phyloP scores from a whole-genome alignment of 2,797 vertebrate genomes.

The Florisuga fusca region DNA sequence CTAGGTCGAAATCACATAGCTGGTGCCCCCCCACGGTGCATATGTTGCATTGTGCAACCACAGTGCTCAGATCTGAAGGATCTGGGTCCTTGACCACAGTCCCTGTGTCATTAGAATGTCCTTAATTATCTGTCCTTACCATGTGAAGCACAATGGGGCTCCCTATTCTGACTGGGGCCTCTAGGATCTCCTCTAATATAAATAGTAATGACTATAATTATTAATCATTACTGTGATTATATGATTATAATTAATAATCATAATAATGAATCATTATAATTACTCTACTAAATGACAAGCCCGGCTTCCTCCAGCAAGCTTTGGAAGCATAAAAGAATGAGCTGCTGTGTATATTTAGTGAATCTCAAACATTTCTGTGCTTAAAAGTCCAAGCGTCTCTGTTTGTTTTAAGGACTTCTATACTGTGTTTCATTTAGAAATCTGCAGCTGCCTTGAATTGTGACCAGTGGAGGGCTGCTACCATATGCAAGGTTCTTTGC shows the following conservation, averaged over 20 bases:
- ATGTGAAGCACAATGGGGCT: neutral
- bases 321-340: conserved; percentile 11
- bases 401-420: conserved; percentile 40
- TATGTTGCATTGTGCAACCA: accelerated
- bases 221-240: conserved; percentile 69
- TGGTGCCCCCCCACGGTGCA: accelerated
- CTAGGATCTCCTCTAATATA: conserved; percentile 41
- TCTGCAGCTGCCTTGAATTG: conserved; percentile 32
- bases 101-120: neutral
- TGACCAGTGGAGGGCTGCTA: conserved; percentile 10
- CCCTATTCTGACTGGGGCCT: conserved; percentile 25
- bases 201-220: conserved; percentile 69
- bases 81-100: neutral
- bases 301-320: conserved; percentile 29
- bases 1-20: neutral
- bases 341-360: conserved; percentile 31
- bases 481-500: conserved; percentile 2
- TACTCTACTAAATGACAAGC: conserved; percentile 49
- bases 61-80: neutral
- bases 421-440: conserved; percentile 12
- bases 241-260: conserved; percentile 68
- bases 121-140: neutral
- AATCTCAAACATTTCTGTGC: conserved; percentile 6
- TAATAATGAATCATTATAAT: conserved; percentile 71
- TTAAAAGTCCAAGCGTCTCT: neutral